A percentile compares a stretch with the other conserved stretches of the same genome.
Conservation (phyloP, 2,797 vertebrate species). For the Dromococcyx pavoninus region DNA sequence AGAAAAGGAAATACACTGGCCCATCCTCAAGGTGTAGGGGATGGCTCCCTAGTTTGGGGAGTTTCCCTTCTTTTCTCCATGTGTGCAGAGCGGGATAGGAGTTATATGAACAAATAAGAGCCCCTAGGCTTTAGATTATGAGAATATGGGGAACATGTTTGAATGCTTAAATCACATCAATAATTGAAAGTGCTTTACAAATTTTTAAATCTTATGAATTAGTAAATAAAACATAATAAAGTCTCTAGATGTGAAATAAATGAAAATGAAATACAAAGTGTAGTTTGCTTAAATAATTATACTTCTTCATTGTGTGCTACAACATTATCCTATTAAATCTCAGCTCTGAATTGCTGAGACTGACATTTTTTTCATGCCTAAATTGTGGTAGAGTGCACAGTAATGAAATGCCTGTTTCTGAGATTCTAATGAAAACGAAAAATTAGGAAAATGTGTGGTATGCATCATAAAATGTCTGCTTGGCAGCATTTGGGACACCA, state of each 20-base stretch:
- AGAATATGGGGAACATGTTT: neutral
- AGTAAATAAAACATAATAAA: constrained; percentile 39
- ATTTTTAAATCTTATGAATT: constrained; percentile 8
- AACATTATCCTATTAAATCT: neutral
- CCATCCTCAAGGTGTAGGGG: neutral
- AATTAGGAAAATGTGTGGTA: neutral
- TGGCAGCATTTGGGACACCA: neutral
- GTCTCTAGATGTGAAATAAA: neutral
- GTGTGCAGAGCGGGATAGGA: neutral
- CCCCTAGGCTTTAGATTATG: neutral
- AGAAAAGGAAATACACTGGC: accelerated
- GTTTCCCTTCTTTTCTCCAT: neutral
- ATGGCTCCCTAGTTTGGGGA: neutral
- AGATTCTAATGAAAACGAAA: neutral
- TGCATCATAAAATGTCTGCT: neutral
- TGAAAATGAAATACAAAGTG: neutral
- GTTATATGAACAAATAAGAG: neutral
- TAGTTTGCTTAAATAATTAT: constrained; percentile 14
- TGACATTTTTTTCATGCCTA: neutral
- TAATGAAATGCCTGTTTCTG: neutral
- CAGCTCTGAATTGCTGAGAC: neutral
- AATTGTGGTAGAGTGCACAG: neutral
- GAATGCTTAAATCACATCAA: neutral
- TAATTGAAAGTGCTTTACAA: neutral
- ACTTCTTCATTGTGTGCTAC: neutral